These are phyloP conservation scores for Diachasmimorpha longicaudata DNA, from an alignment of 1,140 invertebrate species.

Conservation along the genomic window DNA sequence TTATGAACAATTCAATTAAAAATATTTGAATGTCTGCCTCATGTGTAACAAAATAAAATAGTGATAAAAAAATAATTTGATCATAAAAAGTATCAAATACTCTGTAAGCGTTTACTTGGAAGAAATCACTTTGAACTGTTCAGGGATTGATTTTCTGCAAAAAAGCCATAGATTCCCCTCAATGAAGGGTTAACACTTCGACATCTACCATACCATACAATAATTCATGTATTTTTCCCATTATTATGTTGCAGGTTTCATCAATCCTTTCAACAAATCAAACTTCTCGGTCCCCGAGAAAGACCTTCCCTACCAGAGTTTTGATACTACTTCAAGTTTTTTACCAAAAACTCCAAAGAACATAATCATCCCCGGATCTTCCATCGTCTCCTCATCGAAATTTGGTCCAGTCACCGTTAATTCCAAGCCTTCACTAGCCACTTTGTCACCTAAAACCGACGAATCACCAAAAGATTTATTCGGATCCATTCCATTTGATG, in stretches of 20 bases:
- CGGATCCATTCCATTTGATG: constrained; percentile 68
- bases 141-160: no score
- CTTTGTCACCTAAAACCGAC: neutral
- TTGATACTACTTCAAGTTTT: constrained; percentile 26
- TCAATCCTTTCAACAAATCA: constrained; percentile 49
- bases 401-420: constrained; percentile 32
- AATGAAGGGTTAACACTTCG: no score
- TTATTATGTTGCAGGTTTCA: constrained; percentile 32
- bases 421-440: neutral
- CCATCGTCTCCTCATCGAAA: constrained; percentile 34
- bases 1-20: no score
- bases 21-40: no score
- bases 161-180: no score
- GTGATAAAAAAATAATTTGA: no score
- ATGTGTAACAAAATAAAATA: no score
- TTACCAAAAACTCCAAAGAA: constrained; percentile 8
- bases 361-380: neutral
- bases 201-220: no score
- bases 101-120: no score
- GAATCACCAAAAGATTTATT: constrained; percentile 65
- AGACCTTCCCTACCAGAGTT: neutral
- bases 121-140: no score
- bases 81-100: no score
- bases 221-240: no score
- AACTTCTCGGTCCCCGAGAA: constrained; percentile 20